phyloP scores from a whole-genome alignment of 2,113 vertebrate genomes.

The Alces alces region DNA sequence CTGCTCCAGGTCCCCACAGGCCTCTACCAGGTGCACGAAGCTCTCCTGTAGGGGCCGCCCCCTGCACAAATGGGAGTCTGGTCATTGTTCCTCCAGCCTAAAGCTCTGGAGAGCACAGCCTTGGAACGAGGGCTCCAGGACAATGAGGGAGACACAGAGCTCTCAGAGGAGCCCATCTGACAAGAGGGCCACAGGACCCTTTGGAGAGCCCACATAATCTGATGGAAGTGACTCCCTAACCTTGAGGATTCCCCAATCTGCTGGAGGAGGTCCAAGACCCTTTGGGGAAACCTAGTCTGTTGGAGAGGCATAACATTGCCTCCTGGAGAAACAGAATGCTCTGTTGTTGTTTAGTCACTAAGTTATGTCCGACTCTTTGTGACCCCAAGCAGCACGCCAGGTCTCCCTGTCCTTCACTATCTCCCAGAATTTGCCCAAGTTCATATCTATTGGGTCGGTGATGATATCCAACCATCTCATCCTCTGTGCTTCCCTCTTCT shows the following conservation, averaged over 20 bases:
- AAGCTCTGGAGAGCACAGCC: not conserved
- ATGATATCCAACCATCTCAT: not conserved
- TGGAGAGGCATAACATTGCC: not conserved
- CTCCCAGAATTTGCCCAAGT: not conserved
- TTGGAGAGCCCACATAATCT: not conserved
- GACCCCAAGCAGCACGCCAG: not conserved
- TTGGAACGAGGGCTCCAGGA: not conserved
- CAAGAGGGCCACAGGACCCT: not conserved
- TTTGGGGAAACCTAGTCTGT: not conserved
- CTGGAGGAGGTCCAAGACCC: not conserved
- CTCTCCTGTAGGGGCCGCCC: slow-evolving; percentile 88
- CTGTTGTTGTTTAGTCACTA: not conserved
- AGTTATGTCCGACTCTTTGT: not conserved
- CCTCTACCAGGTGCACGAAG: slow-evolving; percentile 83
- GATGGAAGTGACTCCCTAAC: not conserved
- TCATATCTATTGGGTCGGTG: not conserved
- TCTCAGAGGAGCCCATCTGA: not conserved
- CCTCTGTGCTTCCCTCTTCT: not conserved
- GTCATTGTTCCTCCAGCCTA: not conserved
- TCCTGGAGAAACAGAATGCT: not conserved
- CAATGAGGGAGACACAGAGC: not conserved
- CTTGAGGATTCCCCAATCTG: not conserved
- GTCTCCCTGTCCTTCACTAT: not conserved
- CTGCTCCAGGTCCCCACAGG: slow-evolving; percentile 79
- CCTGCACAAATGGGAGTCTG: slow-evolving; percentile 60